Evolutionary conservation across 2,888 invertebrate species (phyloP).

Genomic region (Dyspetes luteomarginatus): DNA sequence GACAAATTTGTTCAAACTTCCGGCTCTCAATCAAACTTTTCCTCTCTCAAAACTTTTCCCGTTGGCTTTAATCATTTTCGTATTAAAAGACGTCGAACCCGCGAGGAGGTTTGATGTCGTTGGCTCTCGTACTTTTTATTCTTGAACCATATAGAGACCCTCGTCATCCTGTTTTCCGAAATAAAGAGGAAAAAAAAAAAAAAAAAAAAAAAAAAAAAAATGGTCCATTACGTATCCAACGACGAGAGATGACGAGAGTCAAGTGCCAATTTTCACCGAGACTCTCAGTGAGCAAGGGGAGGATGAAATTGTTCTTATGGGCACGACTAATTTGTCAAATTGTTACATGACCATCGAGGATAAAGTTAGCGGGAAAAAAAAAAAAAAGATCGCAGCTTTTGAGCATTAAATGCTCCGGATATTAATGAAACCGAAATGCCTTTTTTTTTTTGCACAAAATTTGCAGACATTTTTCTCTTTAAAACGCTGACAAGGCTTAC

Average conservation of each 20-base stretch:
- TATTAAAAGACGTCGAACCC: conserved; percentile 73
- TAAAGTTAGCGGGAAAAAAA: neutral
- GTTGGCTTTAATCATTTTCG: conserved; percentile 74
- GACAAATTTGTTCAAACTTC: conserved; percentile 68
- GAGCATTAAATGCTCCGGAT: neutral
- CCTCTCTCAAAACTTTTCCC: conserved; percentile 70
- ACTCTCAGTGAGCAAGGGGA: neutral
- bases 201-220: conserved; percentile 14
- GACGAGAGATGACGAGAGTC: neutral
- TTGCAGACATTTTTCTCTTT: neutral
- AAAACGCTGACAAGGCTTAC: no score
- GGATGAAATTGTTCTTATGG: neutral
- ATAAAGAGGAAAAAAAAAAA: conserved; percentile 17
- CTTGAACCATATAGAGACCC: neutral
- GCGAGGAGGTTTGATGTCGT: conserved; percentile 8
- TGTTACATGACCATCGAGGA: conserved; percentile 10
- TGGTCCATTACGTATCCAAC: conserved; percentile 12
- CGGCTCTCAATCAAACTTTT: conserved; percentile 77
- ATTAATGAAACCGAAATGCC: neutral
- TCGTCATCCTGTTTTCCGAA: neutral
- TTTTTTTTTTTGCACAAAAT: neutral
- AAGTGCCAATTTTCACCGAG: conserved; percentile 30
- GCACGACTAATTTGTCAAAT: conserved; percentile 2
- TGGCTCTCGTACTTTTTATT: neutral
- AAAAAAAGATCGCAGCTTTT: no score